Conservation (phyloP, 2,888 invertebrate genomes). For the Campoletis raptor region DNA sequence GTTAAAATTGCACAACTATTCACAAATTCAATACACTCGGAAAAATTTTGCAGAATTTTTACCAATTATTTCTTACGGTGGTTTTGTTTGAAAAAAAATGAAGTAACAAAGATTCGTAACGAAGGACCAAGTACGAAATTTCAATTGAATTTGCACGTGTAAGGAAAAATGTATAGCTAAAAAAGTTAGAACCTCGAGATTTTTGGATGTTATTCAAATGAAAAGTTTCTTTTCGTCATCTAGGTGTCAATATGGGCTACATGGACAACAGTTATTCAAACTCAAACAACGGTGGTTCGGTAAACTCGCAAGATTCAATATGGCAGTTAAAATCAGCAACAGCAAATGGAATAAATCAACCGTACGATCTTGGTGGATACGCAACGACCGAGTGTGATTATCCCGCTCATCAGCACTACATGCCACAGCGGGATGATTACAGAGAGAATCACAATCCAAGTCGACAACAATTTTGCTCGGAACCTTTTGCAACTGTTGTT, state of each 20-base stretch:
- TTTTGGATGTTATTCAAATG: slow-evolving; percentile 5
- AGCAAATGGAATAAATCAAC: slow-evolving; percentile 89
- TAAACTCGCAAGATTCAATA: slow-evolving; percentile 96
- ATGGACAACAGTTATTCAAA: slow-evolving; percentile 97
- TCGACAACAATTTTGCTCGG: slow-evolving; percentile 94
- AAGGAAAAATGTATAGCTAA: not conserved
- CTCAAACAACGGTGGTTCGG: slow-evolving; percentile 97
- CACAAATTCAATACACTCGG: no score
- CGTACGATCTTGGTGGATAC: slow-evolving; percentile 94
- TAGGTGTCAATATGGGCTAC: slow-evolving; percentile 95
- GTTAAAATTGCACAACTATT: no score
- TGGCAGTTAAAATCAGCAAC: slow-evolving; percentile 97
- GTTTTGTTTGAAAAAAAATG: not conserved
- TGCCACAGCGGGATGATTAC: slow-evolving; percentile 90
- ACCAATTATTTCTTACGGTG: no score
- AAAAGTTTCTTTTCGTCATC: slow-evolving; percentile 34
- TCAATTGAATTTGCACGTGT: no score
- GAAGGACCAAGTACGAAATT: no score
- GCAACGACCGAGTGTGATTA: slow-evolving; percentile 92
- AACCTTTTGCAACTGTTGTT: slow-evolving; percentile 95
- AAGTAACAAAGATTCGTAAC: not conserved
- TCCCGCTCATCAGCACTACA: slow-evolving; percentile 93
- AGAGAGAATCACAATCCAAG: slow-evolving; percentile 93
- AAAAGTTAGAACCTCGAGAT: not conserved
- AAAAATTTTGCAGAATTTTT: no score